A percentile compares a stretch with the other conserved stretches of the same genome.
phyloP scores from a whole-genome alignment of 23 tunicate genomes.

The Oikopleura dioica region DNA sequence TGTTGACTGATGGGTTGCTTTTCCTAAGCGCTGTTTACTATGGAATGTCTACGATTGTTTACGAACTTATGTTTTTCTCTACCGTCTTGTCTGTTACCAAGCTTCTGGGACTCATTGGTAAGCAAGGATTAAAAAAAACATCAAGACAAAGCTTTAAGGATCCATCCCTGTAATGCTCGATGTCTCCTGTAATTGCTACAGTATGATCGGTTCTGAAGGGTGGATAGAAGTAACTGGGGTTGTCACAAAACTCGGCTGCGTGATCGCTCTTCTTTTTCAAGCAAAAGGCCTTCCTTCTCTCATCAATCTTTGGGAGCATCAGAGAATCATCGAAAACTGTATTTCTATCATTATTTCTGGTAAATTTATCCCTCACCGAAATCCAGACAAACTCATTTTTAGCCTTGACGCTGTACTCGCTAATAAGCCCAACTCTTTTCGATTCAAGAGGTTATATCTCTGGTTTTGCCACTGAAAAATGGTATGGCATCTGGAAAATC shows the following conservation, averaged over 20 bases:
- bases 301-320: too few species aligned
- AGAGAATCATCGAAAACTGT: too few species aligned
- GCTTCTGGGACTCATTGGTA: not conserved
- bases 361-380: too few species aligned
- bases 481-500: too few species aligned
- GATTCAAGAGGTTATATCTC: too few species aligned
- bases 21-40: not conserved
- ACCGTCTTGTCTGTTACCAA: not conserved
- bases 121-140: not conserved
- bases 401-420: too few species aligned
- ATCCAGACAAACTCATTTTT: too few species aligned
- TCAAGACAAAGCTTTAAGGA: not conserved
- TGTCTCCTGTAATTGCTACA: not conserved
- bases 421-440: too few species aligned
- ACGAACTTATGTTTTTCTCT: not conserved
- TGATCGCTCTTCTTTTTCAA: too few species aligned
- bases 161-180: constrained; percentile 3
- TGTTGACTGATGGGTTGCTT: not conserved
- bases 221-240: not conserved
- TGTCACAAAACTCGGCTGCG: not conserved
- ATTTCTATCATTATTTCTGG: too few species aligned
- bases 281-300: too few species aligned
- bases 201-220: not conserved
- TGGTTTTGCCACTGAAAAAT: too few species aligned
- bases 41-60: not conserved